phyloP scores from a whole-genome alignment of 2,797 vertebrate genomes.

The Halcyon badia region DNA sequence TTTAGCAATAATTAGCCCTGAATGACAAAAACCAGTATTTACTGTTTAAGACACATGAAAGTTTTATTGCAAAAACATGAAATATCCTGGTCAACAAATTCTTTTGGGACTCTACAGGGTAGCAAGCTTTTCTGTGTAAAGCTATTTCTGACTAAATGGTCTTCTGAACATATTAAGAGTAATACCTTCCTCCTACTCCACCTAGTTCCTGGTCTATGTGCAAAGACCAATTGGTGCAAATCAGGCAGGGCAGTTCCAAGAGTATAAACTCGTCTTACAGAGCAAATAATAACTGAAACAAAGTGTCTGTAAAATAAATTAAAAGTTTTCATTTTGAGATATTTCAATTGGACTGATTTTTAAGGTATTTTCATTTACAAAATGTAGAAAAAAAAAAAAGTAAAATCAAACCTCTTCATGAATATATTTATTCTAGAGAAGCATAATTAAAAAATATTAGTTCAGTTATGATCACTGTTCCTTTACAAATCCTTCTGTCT shows the following conservation, averaged over 20 bases:
- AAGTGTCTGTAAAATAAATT: not conserved
- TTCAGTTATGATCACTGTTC: not conserved
- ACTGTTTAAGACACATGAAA: not conserved
- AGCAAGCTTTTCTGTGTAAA: not conserved
- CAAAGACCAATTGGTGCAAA: not conserved
- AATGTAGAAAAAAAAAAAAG: not conserved
- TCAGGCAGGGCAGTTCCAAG: not conserved
- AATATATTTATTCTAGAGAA: not conserved
- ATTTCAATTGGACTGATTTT: not conserved
- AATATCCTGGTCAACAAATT: not conserved
- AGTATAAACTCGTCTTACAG: not conserved
- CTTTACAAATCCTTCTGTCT: not conserved
- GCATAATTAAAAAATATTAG: rapidly evolving
- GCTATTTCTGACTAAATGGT: not conserved
- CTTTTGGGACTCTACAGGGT: not conserved
- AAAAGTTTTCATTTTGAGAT: not conserved
- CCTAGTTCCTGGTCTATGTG: not conserved
- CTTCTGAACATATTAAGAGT: not conserved
- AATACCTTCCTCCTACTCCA: not conserved
- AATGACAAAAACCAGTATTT: not conserved
- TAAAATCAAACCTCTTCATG: not conserved
- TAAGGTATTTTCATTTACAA: not conserved
- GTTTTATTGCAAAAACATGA: not conserved
- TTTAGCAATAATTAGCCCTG: not conserved
- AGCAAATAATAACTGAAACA: not conserved